Base-by-base conservation (phyloP, 2,113 vertebrate genomes). In the Murina feae region DNA sequence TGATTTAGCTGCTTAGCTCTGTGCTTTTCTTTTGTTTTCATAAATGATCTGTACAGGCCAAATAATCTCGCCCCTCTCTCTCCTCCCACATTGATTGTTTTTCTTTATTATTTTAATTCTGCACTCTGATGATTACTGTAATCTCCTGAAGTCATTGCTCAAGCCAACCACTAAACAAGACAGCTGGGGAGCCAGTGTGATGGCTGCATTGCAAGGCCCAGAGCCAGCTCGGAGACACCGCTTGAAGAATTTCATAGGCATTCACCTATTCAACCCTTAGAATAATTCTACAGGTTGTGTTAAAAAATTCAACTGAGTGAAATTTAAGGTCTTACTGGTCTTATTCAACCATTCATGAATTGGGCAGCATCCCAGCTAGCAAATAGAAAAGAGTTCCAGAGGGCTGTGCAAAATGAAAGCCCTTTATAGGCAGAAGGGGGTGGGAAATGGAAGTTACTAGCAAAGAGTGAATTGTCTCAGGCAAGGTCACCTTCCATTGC, bases 101-200 rank as follows among this genome's bases (percentile, higher is more conserved):
- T 89, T 60, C 75, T 94, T 96, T 95, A 94, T 95, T 90, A 75
- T 92, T 93, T 95, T 96, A 95, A 97, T 96, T 86, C 75, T 71
- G 60, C 42, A 75, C 44, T 85, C 96, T 71, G 65, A 82, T 84
- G 85, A 93, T 87, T 76, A 72, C 76, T 91, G 0, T 87, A 90
- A 89, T 96, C 94, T 86, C n/a, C 80, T 71, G 35, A 87, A 81
- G 83, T 86, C 9, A 20, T 9, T 85, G 87, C 81, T 94, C 25
- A 42, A 9, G 66, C 44, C 80, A 89, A 44, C 35, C 63, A 55
- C 60, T 69, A 58, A 82, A 53, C 49, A 32, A 82, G 79, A 53
- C 42, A 89, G 53, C 90, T 89, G 92, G 14, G 55, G 6, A 86
- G 17, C 69, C 5, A 0, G 28, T 5, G 39, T 44, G 72, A 53